phyloP scores from a whole-genome alignment of 1,140 invertebrate species.

The Colletes gigas region DNA sequence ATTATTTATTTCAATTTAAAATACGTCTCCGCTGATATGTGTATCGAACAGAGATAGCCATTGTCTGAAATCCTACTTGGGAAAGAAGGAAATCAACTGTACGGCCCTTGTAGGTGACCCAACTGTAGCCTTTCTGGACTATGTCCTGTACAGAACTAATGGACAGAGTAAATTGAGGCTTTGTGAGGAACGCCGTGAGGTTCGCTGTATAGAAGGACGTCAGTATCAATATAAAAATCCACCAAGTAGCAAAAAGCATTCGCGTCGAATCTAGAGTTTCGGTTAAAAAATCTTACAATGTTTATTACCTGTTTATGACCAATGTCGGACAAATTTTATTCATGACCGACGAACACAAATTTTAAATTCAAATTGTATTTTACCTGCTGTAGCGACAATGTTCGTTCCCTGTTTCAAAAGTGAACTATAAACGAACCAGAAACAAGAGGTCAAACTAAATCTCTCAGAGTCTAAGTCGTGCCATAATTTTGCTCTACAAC shows the following conservation, averaged over 20 bases:
- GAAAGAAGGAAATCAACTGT: slow-evolving; percentile 85
- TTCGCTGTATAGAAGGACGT: slow-evolving; percentile 96
- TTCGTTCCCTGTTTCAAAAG: slow-evolving; percentile 93
- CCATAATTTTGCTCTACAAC: slow-evolving; percentile 76
- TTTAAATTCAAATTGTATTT: no score
- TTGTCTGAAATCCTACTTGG: slow-evolving; percentile 79
- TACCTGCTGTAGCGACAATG: slow-evolving; percentile 89
- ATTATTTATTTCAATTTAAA: not conserved
- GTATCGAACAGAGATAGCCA: not conserved
- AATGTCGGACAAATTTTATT: not conserved
- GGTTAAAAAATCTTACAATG: no score
- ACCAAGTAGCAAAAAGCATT: slow-evolving; percentile 93
- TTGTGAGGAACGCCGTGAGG: slow-evolving; percentile 92
- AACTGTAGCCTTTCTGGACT: slow-evolving; percentile 84
- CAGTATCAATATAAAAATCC: slow-evolving; percentile 93
- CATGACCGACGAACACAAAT: no score
- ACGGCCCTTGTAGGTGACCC: slow-evolving; percentile 86
- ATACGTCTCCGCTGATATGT: not conserved
- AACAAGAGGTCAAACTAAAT: slow-evolving; percentile 85
- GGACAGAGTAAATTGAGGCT: slow-evolving; percentile 90
- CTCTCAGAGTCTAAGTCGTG: slow-evolving; percentile 81
- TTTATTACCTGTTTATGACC: no score
- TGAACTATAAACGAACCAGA: slow-evolving; percentile 94
- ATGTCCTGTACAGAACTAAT: slow-evolving; percentile 87
- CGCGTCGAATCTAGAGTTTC: slow-evolving; percentile 87